A percentile compares a stretch with the other conserved stretches of the same genome.
Conservation (phyloP, 2,113 vertebrate species). For the Hippolais icterina region DNA sequence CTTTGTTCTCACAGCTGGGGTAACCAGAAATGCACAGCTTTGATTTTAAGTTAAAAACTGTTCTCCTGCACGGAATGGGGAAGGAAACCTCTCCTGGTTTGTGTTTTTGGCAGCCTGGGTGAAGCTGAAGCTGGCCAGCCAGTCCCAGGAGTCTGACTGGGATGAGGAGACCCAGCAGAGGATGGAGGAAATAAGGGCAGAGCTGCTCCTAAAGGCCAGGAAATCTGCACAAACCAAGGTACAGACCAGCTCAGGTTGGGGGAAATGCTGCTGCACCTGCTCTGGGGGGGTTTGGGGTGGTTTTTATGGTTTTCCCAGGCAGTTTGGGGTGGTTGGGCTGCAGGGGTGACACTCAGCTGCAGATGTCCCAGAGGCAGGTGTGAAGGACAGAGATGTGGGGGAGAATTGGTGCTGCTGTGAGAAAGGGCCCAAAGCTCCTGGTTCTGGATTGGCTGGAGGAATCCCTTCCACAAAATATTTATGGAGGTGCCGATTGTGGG, state of each 20-base stretch:
- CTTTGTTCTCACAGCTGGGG: neutral
- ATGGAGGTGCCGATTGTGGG: neutral
- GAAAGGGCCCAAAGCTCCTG: neutral
- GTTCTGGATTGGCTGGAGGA: neutral
- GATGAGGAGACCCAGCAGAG: constrained; percentile 76
- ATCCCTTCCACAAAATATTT: neutral
- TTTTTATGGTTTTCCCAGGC: neutral
- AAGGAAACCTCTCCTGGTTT: neutral
- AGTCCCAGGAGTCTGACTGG: constrained; percentile 68
- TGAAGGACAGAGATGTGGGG: neutral
- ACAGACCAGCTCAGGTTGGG: neutral
- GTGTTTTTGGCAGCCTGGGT: constrained; percentile 79
- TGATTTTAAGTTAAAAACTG: neutral
- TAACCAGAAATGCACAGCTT: neutral
- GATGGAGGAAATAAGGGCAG: constrained; percentile 83
- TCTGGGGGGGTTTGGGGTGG: rapidly evolving
- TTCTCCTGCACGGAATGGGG: rapidly evolving
- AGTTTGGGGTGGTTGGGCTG: neutral
- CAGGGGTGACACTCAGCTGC: neutral
- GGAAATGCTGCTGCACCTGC: neutral
- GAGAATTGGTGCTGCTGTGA: rapidly evolving
- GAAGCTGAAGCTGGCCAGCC: constrained; percentile 77
- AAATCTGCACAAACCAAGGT: constrained; percentile 66
- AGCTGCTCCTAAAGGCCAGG: constrained; percentile 73
- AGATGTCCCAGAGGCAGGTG: neutral